Conservation (phyloP, 2,113 vertebrate species). For the Eubucco bourcierii region DNA sequence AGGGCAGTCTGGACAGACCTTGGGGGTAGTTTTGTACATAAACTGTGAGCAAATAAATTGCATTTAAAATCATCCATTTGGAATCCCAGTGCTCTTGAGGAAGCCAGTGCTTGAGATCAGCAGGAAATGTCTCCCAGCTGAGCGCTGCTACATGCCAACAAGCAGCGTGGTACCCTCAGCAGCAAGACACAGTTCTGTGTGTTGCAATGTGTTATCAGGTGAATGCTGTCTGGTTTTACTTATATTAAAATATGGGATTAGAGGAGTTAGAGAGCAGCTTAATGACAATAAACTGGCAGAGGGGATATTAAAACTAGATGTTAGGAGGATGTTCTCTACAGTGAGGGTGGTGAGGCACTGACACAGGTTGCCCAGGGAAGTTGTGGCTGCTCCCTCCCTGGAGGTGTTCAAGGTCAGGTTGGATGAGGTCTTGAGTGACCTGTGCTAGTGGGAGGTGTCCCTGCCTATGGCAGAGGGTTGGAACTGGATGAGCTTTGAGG, state of each 20-base stretch:
- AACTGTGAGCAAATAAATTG: conserved; percentile 33
- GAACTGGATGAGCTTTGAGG: no score
- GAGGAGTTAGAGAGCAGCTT: background rate
- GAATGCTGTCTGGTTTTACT: background rate
- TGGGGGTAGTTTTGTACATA: conserved; percentile 29
- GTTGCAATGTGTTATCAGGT: background rate
- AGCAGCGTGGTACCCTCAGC: background rate
- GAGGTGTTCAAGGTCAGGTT: no score
- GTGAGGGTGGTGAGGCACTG: no score
- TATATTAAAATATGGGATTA: background rate
- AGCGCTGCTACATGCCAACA: background rate
- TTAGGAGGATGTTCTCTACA: no score
- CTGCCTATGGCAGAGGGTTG: no score
- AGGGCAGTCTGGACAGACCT: conserved; percentile 20
- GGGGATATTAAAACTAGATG: no score
- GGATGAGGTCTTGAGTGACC: no score
- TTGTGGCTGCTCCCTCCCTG: no score
- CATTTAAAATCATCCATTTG: conserved; percentile 42
- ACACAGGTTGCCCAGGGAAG: no score
- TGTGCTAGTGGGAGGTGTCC: no score
- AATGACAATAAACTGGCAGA: background rate
- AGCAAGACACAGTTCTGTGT: background rate
- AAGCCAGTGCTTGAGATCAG: background rate
- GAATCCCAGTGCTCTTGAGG: conserved; percentile 29
- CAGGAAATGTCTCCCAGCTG: background rate